Conservation (phyloP, 2,797 vertebrate species). For the Myotis findleyi region DNA sequence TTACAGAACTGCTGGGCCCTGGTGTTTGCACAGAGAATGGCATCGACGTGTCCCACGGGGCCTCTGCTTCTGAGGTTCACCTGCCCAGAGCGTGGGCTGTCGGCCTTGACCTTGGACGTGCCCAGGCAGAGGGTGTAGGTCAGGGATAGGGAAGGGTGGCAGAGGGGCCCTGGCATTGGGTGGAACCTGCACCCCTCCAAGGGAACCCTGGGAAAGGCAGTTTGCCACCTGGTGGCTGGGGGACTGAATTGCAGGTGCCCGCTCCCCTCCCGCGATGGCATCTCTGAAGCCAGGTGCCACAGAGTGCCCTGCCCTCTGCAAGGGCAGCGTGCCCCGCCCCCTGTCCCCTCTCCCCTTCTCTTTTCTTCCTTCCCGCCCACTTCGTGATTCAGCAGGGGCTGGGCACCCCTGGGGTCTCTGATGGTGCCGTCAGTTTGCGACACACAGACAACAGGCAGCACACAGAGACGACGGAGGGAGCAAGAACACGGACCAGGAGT, state of each 20-base stretch:
- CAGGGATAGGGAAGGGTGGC: background rate
- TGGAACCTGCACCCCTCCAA: rapidly evolving
- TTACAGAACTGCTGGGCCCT: rapidly evolving
- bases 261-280: background rate
- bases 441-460: no score
- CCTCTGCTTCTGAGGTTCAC: background rate
- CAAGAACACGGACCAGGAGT: background rate
- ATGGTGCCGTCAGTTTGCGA: background rate
- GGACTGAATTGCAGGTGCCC: conserved; percentile 30
- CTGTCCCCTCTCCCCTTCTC: background rate
- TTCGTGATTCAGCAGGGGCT: background rate
- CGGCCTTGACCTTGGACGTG: rapidly evolving
- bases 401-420: rapidly evolving
- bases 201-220: background rate
- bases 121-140: background rate
- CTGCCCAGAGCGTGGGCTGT: background rate
- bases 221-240: conserved; percentile 18
- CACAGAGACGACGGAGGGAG: background rate
- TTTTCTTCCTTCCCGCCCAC: rapidly evolving
- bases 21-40: rapidly evolving
- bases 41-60: rapidly evolving
- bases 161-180: rapidly evolving
- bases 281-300: background rate
- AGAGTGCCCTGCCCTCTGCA: background rate
- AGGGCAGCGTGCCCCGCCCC: background rate